A percentile compares a stretch with the other conserved stretches of the same genome.
Evolutionary conservation across 2,113 vertebrate genomes (phyloP).

Genomic region (Chaetodon auriga): DNA sequence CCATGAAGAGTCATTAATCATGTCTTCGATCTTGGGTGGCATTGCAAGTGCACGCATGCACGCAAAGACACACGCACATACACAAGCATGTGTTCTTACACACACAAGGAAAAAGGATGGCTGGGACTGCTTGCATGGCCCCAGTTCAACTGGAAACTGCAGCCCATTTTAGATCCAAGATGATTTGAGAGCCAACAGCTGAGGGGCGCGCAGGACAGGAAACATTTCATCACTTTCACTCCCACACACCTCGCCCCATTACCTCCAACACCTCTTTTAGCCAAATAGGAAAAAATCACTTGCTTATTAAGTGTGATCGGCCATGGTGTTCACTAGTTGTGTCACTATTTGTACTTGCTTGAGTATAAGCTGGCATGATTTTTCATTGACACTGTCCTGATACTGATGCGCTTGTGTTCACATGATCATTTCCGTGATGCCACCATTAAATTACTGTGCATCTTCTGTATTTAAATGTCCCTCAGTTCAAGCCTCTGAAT

Average conservation of each 20-base stretch:
- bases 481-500: constrained; percentile 7
- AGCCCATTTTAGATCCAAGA: constrained; percentile 72
- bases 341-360: constrained; percentile 17
- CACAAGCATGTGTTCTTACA: neutral
- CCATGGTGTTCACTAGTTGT: constrained; percentile 19
- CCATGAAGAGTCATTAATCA: constrained; percentile 80
- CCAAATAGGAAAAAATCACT: constrained; percentile 55
- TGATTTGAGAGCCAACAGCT: constrained; percentile 67
- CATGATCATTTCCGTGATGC: neutral
- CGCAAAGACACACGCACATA: neutral
- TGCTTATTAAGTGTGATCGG: constrained; percentile 49
- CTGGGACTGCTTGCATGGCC: constrained; percentile 66
- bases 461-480: constrained; percentile 13
- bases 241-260: constrained; percentile 65
- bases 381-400: constrained; percentile 18
- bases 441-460: neutral
- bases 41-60: constrained; percentile 47
- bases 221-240: constrained; percentile 62
- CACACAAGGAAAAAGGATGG: constrained; percentile 28
- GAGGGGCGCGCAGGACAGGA: constrained; percentile 64
- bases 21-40: constrained; percentile 72
- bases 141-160: constrained; percentile 78
- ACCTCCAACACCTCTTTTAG: constrained; percentile 61
- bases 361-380: neutral
- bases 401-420: constrained; percentile 15